A percentile compares a stretch with the other conserved stretches of the same genome.
Evolutionary conservation across 2,797 vertebrate species (phyloP).

Genomic region (Trachurus trachurus): DNA sequence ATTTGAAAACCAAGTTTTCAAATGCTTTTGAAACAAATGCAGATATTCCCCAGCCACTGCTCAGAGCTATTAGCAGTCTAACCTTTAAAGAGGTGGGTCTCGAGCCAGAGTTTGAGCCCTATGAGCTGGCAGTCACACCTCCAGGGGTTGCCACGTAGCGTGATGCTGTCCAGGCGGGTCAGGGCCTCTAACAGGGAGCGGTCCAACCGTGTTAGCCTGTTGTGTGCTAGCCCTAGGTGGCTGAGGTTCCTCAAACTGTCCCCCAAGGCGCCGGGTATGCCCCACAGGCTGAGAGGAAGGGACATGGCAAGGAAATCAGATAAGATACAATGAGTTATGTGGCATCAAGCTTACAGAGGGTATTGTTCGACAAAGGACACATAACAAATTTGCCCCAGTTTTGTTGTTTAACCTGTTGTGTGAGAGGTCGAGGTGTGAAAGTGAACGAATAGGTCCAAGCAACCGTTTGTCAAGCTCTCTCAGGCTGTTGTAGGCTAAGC

Average conservation of each 20-base stretch:
- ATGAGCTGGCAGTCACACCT: conserved; percentile 95
- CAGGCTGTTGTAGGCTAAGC: conserved; percentile 92
- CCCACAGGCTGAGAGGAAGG: conserved; percentile 79
- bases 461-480: conserved; percentile 91
- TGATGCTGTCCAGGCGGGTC: conserved; percentile 88
- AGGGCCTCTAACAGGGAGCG: conserved; percentile 91
- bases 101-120: conserved; percentile 97
- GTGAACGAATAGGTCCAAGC: conserved; percentile 88
- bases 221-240: conserved; percentile 89
- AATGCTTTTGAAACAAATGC: background rate
- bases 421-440: conserved; percentile 94
- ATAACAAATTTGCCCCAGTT: background rate
- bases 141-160: conserved; percentile 93
- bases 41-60: background rate
- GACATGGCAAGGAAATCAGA: conserved; percentile 13
- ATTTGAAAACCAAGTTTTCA: too few species aligned
- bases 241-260: conserved; percentile 92
- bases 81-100: conserved; percentile 97
- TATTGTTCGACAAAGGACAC: background rate
- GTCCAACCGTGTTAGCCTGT: conserved; percentile 91
- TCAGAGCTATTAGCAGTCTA: conserved; percentile 47
- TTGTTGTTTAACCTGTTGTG: conserved; percentile 85
- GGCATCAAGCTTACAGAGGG: background rate
- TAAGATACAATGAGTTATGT: background rate
- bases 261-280: conserved; percentile 88